These are phyloP conservation scores for Pelochelys cantorii DNA, from an alignment of 2,797 vertebrate species.

Conservation along the genomic window DNA sequence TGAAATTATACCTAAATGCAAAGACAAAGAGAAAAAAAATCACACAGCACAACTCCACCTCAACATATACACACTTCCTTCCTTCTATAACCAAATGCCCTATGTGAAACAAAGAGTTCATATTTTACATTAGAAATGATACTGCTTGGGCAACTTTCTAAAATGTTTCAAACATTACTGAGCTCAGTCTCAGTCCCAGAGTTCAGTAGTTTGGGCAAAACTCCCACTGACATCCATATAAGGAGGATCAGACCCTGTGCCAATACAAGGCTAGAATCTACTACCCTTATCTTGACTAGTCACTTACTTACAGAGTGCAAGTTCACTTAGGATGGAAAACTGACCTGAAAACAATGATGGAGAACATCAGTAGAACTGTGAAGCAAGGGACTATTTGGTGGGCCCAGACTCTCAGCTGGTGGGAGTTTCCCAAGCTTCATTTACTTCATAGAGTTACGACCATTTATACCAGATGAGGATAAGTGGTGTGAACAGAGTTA, in stretches of 20 bases:
- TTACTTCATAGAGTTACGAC: not conserved
- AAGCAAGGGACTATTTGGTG: not conserved
- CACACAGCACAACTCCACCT: not conserved
- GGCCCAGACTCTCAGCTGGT: fast-evolving
- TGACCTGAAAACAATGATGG: not conserved
- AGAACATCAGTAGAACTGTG: not conserved
- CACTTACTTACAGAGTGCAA: not conserved
- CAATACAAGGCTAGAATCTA: not conserved
- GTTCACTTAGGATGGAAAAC: not conserved
- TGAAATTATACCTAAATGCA: not conserved
- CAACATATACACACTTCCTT: not conserved
- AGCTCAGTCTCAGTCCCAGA: fast-evolving
- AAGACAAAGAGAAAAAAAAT: not conserved
- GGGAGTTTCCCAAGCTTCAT: not conserved
- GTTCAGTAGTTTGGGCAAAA: not conserved
- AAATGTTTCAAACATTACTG: not conserved
- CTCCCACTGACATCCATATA: not conserved
- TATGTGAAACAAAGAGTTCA: not conserved
- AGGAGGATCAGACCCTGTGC: not conserved
- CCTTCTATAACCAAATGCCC: not conserved
- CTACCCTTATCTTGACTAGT: not conserved
- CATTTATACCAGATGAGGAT: not conserved
- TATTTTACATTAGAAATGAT: not conserved
- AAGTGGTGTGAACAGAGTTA: not conserved
- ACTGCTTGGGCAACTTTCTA: not conserved